A percentile compares a stretch with the other conserved stretches of the same genome.
phyloP scores from a whole-genome alignment of 2,797 vertebrate genomes.

The Hypotaenidia okinawae region DNA sequence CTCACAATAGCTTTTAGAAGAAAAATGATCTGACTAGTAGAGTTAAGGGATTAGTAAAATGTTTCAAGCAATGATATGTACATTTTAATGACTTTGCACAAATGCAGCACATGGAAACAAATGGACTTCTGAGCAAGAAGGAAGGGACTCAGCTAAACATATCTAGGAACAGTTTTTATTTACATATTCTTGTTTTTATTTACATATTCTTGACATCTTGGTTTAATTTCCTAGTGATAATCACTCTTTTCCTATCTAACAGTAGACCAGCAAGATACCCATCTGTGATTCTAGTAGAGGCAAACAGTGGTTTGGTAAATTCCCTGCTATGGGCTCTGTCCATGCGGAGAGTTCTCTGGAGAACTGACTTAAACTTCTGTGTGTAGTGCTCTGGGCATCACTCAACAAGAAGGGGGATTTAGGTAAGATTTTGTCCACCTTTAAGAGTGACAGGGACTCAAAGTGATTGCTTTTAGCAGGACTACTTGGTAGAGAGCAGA shows the following conservation, averaged over 20 bases:
- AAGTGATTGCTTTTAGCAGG: neutral
- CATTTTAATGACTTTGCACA: neutral
- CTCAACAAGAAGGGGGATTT: neutral
- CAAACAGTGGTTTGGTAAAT: neutral
- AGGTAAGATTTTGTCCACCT: neutral
- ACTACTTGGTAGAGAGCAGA: neutral
- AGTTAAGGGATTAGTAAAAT: neutral
- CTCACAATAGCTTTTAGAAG: neutral
- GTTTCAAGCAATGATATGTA: neutral
- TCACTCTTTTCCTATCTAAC: neutral
- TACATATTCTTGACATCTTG: neutral
- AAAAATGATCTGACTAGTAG: neutral
- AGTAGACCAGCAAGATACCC: neutral
- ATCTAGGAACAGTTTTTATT: rapidly evolving
- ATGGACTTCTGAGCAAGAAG: neutral
- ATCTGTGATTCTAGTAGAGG: neutral
- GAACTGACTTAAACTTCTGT: neutral
- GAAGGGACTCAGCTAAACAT: neutral
- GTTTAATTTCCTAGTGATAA: neutral
- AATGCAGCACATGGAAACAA: neutral
- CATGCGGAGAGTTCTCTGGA: neutral
- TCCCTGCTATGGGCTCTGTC: neutral
- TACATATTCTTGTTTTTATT: neutral
- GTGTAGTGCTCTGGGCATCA: neutral
- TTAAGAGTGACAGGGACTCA: neutral